Base-by-base conservation (phyloP, 2,888 invertebrate species). In the Lochmaea capreae region DNA sequence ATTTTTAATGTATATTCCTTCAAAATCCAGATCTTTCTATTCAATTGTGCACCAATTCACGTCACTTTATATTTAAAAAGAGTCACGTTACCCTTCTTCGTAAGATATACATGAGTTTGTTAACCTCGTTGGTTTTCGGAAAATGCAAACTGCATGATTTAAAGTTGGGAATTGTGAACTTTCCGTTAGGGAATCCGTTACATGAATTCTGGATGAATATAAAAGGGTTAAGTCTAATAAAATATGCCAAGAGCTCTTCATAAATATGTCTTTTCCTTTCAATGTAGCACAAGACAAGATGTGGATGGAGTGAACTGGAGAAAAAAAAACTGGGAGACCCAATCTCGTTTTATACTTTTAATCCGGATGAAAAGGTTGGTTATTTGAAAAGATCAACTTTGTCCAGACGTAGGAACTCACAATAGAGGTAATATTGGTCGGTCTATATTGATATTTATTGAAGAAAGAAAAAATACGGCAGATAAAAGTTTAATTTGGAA, bases 101-200 rank as follows among this genome's bases (percentile, higher is more conserved):
- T 71, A 65, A 71, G 65, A 71, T 71, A 71, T 71, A 71, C 71
- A 71, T 65, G 71, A 65, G 71, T 65, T 65, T 71, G 71, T 71
- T 71, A 71, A 71, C 65, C 65, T 71, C 57, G 18, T 58, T 39
- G 63, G 63, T 26, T 71, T 57, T 46, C 65, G 58, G 71, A 57
- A 65, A 71, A 65, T 58, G 71, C 65, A 65, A 71, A 71, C 71
- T 71, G 65, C 71, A 71, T 71, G 71, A 71, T 71, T 71, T 71
- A 71, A 65, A 71, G 71, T 71, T 58, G 42, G 46, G 62, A 62
- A 67, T 72, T 72, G 67, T 57, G 65, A 72, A 68, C 72, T 63
- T 72, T 68, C 59, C 65, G 58, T 67, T 67, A 58, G 72, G 18
- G 72, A 67, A 67, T 72, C 67, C 67, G 72, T 72, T 68, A 72